These are phyloP conservation scores for Drosophila murphyi DNA, from an alignment of 1,140 invertebrate genomes.

Conservation along the genomic window DNA sequence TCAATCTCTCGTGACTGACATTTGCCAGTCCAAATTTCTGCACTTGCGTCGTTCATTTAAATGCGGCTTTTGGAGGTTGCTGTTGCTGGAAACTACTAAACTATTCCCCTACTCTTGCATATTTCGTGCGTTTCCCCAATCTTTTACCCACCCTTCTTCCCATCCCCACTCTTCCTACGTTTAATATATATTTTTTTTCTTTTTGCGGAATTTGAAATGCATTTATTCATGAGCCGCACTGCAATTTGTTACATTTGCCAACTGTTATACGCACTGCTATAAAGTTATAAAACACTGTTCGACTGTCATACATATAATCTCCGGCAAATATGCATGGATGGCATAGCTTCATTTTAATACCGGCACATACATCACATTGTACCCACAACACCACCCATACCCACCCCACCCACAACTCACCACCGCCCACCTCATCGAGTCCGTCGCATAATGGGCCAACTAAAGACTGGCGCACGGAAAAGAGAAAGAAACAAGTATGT, in stretches of 20 bases:
- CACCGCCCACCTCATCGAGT: not conserved
- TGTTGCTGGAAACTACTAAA: slow-evolving; percentile 40
- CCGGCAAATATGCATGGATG: slow-evolving; percentile 26
- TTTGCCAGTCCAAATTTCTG: slow-evolving; percentile 77
- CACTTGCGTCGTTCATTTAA: slow-evolving; percentile 71
- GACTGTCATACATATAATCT: slow-evolving; percentile 29
- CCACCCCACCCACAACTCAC: not conserved
- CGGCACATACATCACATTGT: slow-evolving; percentile 27
- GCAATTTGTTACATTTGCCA: slow-evolving; percentile 60
- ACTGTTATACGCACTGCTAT: slow-evolving; percentile 20
- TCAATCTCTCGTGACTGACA: slow-evolving; percentile 56
- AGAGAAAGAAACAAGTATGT: slow-evolving; percentile 61
- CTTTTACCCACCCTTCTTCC: slow-evolving; percentile 1
- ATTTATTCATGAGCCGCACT: slow-evolving; percentile 70
- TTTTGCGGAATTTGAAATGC: slow-evolving; percentile 42
- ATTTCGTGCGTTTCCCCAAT: slow-evolving; percentile 56
- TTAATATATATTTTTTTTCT: slow-evolving; percentile 24
- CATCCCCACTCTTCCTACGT: not conserved
- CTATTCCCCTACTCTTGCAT: slow-evolving; percentile 48
- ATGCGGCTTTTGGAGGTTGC: slow-evolving; percentile 54
- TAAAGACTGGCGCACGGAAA: slow-evolving; percentile 52
- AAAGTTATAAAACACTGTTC: slow-evolving; percentile 22
- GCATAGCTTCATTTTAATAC: slow-evolving; percentile 50
- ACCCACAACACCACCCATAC: too few relatives aligned
- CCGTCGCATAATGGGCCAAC: slow-evolving; percentile 65